Evolutionary conservation across 2,797 vertebrate genomes (phyloP).

Genomic region (Ciconia nigra): DNA sequence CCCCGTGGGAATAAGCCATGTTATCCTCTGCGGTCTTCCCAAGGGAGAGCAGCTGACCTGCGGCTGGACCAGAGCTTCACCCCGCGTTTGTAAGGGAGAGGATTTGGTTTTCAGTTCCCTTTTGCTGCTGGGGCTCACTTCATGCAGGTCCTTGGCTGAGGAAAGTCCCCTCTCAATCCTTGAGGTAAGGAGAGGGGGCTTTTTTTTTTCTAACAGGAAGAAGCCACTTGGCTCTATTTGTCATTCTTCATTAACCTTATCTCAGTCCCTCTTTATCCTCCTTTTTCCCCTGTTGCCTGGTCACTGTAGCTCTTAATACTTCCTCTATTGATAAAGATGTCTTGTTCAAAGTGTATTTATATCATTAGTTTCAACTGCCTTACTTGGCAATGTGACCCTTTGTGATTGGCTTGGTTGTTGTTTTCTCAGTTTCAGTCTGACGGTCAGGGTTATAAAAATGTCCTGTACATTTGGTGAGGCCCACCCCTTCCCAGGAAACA

Average conservation of each 20-base stretch:
- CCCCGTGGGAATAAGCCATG: accelerated
- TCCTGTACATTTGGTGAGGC: neutral
- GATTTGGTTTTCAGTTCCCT: neutral
- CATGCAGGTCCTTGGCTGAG: neutral
- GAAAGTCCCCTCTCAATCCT: neutral
- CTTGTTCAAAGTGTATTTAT: conserved; percentile 54
- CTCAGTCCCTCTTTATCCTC: conserved; percentile 23
- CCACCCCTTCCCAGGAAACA: neutral
- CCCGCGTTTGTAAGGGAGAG: neutral
- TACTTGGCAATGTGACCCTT: conserved; percentile 3
- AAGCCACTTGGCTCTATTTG: conserved; percentile 49
- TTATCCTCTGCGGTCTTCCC: neutral
- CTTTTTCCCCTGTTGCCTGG: neutral
- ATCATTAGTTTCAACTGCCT: conserved; percentile 15
- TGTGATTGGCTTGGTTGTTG: neutral
- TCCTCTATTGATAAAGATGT: conserved; percentile 48
- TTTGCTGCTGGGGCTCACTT: neutral
- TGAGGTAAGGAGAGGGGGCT: neutral
- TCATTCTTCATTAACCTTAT: conserved; percentile 62
- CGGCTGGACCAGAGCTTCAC: neutral
- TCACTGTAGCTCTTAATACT: conserved; percentile 38
- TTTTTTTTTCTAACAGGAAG: conserved; percentile 30
- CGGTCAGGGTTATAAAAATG: neutral
- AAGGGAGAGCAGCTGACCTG: neutral
- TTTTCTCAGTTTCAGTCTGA: neutral